phyloP scores from a whole-genome alignment of 2,113 vertebrate species.

The Xerus inauris region DNA sequence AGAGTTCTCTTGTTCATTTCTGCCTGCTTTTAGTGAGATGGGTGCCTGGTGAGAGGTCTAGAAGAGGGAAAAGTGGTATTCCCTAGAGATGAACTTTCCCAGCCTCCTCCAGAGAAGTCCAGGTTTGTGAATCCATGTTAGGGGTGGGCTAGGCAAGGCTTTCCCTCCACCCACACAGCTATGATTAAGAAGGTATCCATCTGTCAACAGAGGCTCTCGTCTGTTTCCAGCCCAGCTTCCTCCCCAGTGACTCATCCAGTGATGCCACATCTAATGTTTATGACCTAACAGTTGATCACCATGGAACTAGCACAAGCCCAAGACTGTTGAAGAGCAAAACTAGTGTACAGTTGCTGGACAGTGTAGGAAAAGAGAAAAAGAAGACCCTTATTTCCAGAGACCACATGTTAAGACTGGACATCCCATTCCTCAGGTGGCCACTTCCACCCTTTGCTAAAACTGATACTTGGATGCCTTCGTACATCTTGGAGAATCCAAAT shows the following conservation, averaged over 20 bases:
- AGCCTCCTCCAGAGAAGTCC: background rate
- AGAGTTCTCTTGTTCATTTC: background rate
- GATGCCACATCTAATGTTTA: conserved; percentile 78
- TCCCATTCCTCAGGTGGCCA: background rate
- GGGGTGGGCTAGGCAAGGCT: conserved; percentile 32
- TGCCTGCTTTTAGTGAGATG: background rate
- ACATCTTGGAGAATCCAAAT: conserved; percentile 42
- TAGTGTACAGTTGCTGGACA: background rate
- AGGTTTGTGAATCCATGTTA: conserved; percentile 62
- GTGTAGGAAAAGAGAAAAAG: conserved; percentile 27
- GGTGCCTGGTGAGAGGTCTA: background rate
- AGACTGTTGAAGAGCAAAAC: conserved; percentile 65
- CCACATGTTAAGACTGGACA: conserved; percentile 54
- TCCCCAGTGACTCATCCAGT: conserved; percentile 73
- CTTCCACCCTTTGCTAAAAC: conserved; percentile 50
- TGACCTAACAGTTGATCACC: conserved; percentile 79
- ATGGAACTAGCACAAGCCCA: conserved; percentile 69
- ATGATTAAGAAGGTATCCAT: conserved; percentile 65
- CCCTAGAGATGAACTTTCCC: conserved; percentile 57
- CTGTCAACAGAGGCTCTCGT: conserved; percentile 67
- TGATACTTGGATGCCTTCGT: background rate
- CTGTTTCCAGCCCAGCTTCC: conserved; percentile 68
- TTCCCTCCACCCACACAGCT: conserved; percentile 42
- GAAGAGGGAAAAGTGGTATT: conserved; percentile 6
- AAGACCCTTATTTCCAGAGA: conserved; percentile 59